Evolutionary conservation across 2,797 vertebrate species (phyloP), one percentile per base, ranked within the genome.

Genomic region (Myiotriccus ornatus): DNA sequence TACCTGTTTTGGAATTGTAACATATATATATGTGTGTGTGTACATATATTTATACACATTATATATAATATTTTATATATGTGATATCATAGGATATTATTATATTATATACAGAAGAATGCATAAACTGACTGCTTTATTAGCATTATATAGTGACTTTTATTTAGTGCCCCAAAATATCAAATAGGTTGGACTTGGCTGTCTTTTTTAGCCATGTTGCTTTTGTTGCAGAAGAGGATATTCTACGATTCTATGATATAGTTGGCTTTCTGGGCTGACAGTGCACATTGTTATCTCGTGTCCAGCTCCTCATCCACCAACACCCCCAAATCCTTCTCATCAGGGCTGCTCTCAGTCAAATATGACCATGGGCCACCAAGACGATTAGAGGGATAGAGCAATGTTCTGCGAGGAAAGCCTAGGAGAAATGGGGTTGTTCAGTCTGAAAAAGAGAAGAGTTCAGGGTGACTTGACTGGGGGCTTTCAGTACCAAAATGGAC

Each of bases 331-430:
- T n/a, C 20, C 19, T 49, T 47, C 25, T 8, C 27, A 20, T 43
- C 4, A 55, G 22, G 8, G 32, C 20, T 76, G 20, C 1, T 49
- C 13, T 24, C 0, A 0, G 37, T 37, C 55, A 56, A n/a, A 44
- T 43, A 43, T 25, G n/a, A 37, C 11, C 34, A 44, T 21, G 32
- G 19, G n/a, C 28, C n/a, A 62, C 23, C 23, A 21, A 7, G 23
- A 55, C 10, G 8, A 46, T 22, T 47, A 25, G 14, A 25, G 14
- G 47, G 24, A 25, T 49, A 49, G 19, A 62, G 12, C 10, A 55
- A 28, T 2, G n/a, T 5, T 62, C 35, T 28, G 14, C 9, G 20
- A 56, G 34, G 53, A 75, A 55, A 62, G 2, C 12, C 23, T 4
- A 20, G 17, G 17, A 52, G 5, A 35, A 35, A 4, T 69, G 23